Conservation (phyloP, 2,888 invertebrate genomes). For the Linyphia triangularis region DNA sequence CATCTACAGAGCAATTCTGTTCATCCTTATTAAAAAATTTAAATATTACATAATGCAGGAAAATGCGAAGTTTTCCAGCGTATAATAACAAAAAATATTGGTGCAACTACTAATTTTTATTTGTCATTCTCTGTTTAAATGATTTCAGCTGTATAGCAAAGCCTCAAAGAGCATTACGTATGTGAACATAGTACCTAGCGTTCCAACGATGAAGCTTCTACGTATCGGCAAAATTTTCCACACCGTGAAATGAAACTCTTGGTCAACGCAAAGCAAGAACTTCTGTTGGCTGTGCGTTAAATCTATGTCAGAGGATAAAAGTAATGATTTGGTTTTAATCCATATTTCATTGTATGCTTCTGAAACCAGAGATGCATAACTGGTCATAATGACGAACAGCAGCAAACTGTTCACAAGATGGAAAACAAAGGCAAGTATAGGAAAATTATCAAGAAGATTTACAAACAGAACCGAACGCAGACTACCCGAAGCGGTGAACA, state of each 20-base stretch:
- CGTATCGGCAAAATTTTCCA: slow-evolving; percentile 32
- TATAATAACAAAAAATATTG: no score
- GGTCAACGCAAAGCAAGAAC: not conserved
- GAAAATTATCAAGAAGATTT: not conserved
- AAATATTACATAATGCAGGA: no score
- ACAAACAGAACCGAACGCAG: not conserved
- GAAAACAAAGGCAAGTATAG: not conserved
- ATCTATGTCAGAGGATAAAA: not conserved
- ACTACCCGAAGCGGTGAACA: not conserved
- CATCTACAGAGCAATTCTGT: no score
- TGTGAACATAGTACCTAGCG: not conserved
- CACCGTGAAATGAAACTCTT: not conserved
- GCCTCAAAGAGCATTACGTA: not conserved
- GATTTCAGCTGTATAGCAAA: no score
- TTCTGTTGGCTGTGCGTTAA: not conserved
- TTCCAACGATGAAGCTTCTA: slow-evolving; percentile 15
- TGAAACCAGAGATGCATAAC: not conserved
- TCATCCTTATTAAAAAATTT: no score
- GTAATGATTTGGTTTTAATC: not conserved
- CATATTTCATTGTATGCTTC: not conserved
- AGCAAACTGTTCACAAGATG: not conserved
- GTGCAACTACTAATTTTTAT: no score
- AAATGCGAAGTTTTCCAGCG: no score
- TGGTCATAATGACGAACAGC: not conserved
- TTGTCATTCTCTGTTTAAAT: no score